Base-by-base conservation (phyloP, 2,888 invertebrate genomes). In the Vandiemenella viatica region DNA sequence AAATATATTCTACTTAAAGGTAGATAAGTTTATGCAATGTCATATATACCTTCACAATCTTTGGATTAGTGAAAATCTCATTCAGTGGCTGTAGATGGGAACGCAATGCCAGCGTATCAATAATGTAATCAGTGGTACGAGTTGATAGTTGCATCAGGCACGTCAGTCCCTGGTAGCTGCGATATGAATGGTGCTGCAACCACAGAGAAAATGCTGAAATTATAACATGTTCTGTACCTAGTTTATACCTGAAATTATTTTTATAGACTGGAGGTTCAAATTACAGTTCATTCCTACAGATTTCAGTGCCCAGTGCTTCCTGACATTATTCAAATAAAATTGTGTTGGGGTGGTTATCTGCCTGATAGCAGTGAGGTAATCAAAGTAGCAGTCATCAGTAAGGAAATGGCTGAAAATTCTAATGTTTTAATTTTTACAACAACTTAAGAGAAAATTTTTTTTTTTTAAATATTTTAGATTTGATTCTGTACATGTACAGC, bases 141-240 rank as follows among this genome's bases (percentile, higher is more conserved):
- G 95, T 87, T 0, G 95, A 90, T 58, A 98, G 85, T 71, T 98
- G 97, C 67, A 98, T 80, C 2, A 98, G 72, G 64, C 97, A 98
- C 0, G 96, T 92, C 48, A 97, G 79, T 0, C 97, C 98, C 71
- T 86, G 84, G 64, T 86, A 98, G 1, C 85, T 81, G 50, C 96
- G 75, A 62, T 90, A 93, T 0, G 85, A 83, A 65, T 98, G 95
- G 66, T 95, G 92, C 72, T 79, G 63, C 22, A 68, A 62, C 43
- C 40, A 45, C 49, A 22, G 16, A 46, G 37, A 20, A 44, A 47
- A 38, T n/a, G 17, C 4, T 38, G 26, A 8, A 26, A 26, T 26
- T 7, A 26, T 7, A 13, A 8, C 13, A 7, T 8, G 26, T 26
- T 26, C 17, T 38, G 8, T 15, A n/a, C 17, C 38, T n/a, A n/a